Evolutionary conservation across 1,140 invertebrate genomes (phyloP).

Genomic region (Calephelis nemesis): DNA sequence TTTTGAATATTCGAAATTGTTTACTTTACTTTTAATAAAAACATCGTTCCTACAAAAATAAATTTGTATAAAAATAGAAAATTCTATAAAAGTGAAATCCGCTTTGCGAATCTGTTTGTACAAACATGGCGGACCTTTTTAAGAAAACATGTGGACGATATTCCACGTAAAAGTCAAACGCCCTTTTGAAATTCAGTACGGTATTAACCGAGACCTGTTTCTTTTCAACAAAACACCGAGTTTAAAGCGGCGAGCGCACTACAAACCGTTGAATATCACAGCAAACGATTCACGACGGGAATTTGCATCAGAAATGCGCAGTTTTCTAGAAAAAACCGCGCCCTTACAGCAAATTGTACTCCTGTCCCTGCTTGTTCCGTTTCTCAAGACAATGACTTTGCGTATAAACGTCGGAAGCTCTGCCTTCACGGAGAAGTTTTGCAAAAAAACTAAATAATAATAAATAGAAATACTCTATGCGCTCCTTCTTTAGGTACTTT

Average conservation of each 20-base stretch:
- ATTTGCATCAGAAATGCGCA: conserved; percentile 60
- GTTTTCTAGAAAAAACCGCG: conserved; percentile 37
- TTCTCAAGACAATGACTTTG: conserved; percentile 55
- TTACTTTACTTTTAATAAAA: too few species aligned
- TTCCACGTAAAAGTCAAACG: conserved; percentile 15
- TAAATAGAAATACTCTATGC: too few species aligned
- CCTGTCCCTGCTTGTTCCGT: conserved; percentile 37
- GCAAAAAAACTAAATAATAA: too few species aligned
- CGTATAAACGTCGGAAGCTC: background rate
- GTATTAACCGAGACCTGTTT: conserved; percentile 26
- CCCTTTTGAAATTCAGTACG: conserved; percentile 23
- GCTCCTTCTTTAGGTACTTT: too few species aligned
- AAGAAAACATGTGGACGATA: conserved; percentile 16
- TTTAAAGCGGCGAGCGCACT: conserved; percentile 24
- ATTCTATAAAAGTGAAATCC: conserved; percentile 8
- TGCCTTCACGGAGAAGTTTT: background rate
- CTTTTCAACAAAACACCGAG: conserved; percentile 27
- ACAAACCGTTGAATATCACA: conserved; percentile 50
- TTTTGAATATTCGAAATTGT: too few species aligned
- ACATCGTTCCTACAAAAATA: too few species aligned
- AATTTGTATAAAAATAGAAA: background rate
- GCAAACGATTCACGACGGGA: conserved; percentile 51
- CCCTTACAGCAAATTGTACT: conserved; percentile 48
- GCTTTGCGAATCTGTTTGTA: background rate
- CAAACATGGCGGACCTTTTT: conserved; percentile 19